A percentile compares a stretch with the other conserved stretches of the same genome.
Conservation (phyloP, 2,888 invertebrate species). For the Acleris emargana region DNA sequence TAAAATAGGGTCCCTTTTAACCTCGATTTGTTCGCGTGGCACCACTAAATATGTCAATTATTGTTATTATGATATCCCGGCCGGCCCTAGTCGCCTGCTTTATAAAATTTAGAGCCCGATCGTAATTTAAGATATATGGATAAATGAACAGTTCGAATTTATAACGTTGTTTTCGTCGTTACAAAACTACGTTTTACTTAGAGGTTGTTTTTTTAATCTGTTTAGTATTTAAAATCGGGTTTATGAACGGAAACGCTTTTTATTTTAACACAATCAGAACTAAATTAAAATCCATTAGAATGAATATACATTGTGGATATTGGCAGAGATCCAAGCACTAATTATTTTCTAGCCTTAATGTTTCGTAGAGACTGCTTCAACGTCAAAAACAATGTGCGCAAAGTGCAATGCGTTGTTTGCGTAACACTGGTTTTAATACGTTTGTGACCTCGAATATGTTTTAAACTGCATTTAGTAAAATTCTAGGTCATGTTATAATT, state of each 20-base stretch:
- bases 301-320: constrained; percentile 15
- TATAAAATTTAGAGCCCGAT: constrained; percentile 53
- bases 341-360: constrained; percentile 32
- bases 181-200: neutral
- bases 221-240: neutral
- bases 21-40: constrained; percentile 57
- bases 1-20: constrained; percentile 42
- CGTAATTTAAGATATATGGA: constrained; percentile 41
- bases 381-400: constrained; percentile 20
- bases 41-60: constrained; percentile 73
- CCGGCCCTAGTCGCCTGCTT: constrained; percentile 47
- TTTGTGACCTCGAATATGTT: too few species aligned
- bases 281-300: constrained; percentile 25
- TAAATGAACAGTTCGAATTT: constrained; percentile 35
- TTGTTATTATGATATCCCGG: constrained; percentile 64
- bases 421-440: constrained; percentile 12
- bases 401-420: constrained; percentile 22
- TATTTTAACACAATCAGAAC: neutral
- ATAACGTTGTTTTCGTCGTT: constrained; percentile 15
- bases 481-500: too few species aligned
- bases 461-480: too few species aligned
- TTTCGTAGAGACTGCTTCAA: constrained; percentile 16
- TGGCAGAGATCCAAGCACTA: constrained; percentile 32
- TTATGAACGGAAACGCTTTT: neutral
- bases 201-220: neutral